Percentiles rank a stretch among this genome's conserved stretches.
Evolutionary conservation across 2,888 invertebrate species (phyloP).

Genomic region (Stenichneumon culpator): DNA sequence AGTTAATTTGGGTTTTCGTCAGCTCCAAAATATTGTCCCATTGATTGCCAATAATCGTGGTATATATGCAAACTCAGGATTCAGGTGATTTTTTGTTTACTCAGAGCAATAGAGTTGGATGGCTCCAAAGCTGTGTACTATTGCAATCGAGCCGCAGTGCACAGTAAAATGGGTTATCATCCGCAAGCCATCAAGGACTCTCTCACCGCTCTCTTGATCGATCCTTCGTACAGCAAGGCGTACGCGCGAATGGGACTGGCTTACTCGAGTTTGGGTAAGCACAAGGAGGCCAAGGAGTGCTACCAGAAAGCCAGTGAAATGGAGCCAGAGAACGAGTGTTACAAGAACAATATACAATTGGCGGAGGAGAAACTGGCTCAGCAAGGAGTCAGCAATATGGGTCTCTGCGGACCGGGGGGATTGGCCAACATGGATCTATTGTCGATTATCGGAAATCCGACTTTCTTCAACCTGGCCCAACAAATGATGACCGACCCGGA

Average conservation of each 20-base stretch:
- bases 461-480: constrained; percentile 93
- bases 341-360: constrained; percentile 93
- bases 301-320: constrained; percentile 95
- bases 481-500: constrained; percentile 94
- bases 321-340: constrained; percentile 97
- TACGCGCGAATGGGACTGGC: constrained; percentile 96
- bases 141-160: constrained; percentile 98
- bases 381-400: constrained; percentile 73
- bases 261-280: constrained; percentile 93
- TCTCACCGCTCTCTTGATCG: constrained; percentile 94
- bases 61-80: constrained; percentile 65
- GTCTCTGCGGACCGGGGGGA: constrained; percentile 74
- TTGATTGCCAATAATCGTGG: constrained; percentile 64
- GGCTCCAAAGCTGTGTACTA: constrained; percentile 97
- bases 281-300: constrained; percentile 93
- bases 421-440: constrained; percentile 86
- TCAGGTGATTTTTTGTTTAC: constrained; percentile 75
- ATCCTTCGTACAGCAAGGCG: constrained; percentile 97
- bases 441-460: constrained; percentile 92
- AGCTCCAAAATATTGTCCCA: not conserved
- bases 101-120: constrained; percentile 94
- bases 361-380: constrained; percentile 89
- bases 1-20: not conserved
- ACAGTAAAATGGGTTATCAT: constrained; percentile 95
- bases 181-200: constrained; percentile 96